phyloP scores from a whole-genome alignment of 2,888 invertebrate species.

The Harpalus rubripes region DNA sequence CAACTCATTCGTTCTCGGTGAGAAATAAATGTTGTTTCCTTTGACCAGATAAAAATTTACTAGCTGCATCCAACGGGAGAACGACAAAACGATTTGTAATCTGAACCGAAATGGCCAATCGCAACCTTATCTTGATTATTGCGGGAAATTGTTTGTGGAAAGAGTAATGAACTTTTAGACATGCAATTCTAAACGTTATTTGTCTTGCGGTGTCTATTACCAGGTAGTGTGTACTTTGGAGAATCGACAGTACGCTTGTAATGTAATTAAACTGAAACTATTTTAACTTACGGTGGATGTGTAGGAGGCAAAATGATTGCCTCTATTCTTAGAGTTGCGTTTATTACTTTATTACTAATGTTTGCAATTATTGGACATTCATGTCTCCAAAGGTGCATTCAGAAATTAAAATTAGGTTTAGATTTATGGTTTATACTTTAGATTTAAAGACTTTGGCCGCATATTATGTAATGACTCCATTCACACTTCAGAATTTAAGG shows the following conservation, averaged over 20 bases:
- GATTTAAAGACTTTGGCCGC: too few relatives aligned
- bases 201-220: background rate
- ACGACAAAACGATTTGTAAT: slow-evolving; percentile 52
- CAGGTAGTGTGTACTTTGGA: background rate
- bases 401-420: too few relatives aligned
- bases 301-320: too few relatives aligned
- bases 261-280: background rate
- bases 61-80: slow-evolving; percentile 34
- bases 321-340: too few relatives aligned
- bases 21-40: slow-evolving; percentile 56
- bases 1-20: slow-evolving; percentile 27
- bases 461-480: too few relatives aligned
- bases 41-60: slow-evolving; percentile 57
- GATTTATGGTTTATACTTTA: too few relatives aligned
- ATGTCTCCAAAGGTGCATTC: too few relatives aligned
- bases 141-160: slow-evolving; percentile 36
- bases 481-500: too few relatives aligned
- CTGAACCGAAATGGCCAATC: slow-evolving; percentile 43
- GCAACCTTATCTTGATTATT: slow-evolving; percentile 43
- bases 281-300: too few relatives aligned
- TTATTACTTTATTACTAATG: too few relatives aligned
- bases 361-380: too few relatives aligned
- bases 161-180: slow-evolving; percentile 29
- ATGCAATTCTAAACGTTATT: slow-evolving; percentile 25
- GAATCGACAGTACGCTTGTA: background rate